Conservation (phyloP, 2,113 vertebrate genomes). For the Ctenomys sociabilis region DNA sequence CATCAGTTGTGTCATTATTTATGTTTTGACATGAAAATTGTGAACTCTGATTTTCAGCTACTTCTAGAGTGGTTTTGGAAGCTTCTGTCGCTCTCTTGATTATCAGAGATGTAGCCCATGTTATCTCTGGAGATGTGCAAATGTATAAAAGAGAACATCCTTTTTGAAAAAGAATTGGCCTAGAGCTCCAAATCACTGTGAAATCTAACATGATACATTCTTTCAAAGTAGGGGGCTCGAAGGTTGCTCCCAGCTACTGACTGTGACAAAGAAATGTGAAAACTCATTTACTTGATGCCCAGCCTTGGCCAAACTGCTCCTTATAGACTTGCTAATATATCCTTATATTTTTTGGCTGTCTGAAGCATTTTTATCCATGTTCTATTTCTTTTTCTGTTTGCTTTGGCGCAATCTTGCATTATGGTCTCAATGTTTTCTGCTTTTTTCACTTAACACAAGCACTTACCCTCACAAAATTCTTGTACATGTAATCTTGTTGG, state of each 20-base stretch:
- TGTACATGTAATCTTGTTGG: not conserved
- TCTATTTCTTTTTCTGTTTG: not conserved
- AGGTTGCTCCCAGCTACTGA: not conserved
- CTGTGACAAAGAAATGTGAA: not conserved
- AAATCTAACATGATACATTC: not conserved
- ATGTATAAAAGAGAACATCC: not conserved
- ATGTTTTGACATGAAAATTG: not conserved
- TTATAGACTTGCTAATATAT: not conserved
- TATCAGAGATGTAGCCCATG: not conserved
- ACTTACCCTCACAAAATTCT: not conserved
- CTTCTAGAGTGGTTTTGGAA: not conserved
- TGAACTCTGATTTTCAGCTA: not conserved
- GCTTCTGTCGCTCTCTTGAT: not conserved
- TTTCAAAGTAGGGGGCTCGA: not conserved
- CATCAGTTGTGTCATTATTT: not conserved
- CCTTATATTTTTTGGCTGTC: not conserved
- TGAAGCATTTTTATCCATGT: not conserved
- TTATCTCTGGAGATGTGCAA: not conserved
- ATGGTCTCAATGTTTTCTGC: not conserved
- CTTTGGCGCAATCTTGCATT: not conserved
- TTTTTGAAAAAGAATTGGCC: not conserved
- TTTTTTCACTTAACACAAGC: not conserved
- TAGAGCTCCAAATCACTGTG: not conserved
- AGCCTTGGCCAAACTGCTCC: not conserved
- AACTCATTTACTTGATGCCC: not conserved